Conservation (phyloP, 1,140 invertebrate species). For the Rhizoglyphus robini region DNA sequence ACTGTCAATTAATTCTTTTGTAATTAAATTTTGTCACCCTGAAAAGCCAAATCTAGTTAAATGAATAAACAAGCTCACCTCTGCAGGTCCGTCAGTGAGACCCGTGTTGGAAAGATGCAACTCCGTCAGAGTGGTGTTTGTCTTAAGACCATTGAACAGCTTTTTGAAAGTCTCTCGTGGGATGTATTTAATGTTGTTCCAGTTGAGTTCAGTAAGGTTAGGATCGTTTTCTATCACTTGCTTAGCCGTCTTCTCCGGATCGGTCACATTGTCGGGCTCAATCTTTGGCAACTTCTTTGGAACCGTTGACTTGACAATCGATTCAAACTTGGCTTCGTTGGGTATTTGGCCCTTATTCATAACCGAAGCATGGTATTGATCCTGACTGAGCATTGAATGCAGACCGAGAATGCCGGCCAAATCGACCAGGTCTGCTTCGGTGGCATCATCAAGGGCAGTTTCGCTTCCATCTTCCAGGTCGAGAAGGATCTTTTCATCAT, state of each 20-base stretch:
- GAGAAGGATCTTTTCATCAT: constrained; percentile 51
- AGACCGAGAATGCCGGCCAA: constrained; percentile 97
- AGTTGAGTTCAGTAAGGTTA: constrained; percentile 73
- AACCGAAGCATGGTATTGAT: constrained; percentile 93
- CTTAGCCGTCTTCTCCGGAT: constrained; percentile 77
- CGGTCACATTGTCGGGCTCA: constrained; percentile 85
- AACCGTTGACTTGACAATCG: constrained; percentile 82
- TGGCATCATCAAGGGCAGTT: constrained; percentile 69
- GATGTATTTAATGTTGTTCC: constrained; percentile 98
- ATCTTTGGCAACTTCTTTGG: constrained; percentile 66
- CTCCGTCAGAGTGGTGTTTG: constrained; percentile 78
- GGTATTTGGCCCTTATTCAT: constrained; percentile 73
- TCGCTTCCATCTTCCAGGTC: constrained; percentile 92
- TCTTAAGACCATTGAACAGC: constrained; percentile 70
- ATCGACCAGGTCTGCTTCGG: constrained; percentile 97
- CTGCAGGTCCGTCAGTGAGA: constrained; percentile 69
- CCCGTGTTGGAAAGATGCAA: constrained; percentile 85
- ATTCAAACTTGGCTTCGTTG: constrained; percentile 37
- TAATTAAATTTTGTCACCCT: background rate
- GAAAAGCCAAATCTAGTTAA: background rate
- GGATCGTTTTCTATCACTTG: constrained; percentile 65
- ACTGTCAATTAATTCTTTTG: no score
- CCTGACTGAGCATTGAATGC: constrained; percentile 99
- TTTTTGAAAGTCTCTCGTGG: constrained; percentile 85
- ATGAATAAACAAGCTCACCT: constrained; percentile 30